phyloP scores from a whole-genome alignment of 2,888 invertebrate genomes.

The Tribolium freemani region DNA sequence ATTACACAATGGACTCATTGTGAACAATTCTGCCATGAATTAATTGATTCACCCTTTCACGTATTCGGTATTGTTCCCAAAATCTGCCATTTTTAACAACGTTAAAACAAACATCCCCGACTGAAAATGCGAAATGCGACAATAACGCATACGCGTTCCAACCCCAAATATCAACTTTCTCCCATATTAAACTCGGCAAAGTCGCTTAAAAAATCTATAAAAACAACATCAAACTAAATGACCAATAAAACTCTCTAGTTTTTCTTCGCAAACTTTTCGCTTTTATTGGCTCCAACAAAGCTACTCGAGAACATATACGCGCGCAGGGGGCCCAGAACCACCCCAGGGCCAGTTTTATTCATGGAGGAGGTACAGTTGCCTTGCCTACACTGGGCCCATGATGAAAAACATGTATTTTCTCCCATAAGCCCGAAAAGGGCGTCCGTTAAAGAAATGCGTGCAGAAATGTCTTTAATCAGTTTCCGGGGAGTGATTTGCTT shows the following conservation, averaged over 20 bases:
- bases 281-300: constrained; percentile 22
- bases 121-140: neutral
- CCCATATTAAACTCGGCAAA: constrained; percentile 5
- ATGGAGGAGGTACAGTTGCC: no score
- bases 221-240: constrained; percentile 21
- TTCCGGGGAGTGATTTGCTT: no score
- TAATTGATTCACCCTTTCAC: constrained; percentile 21
- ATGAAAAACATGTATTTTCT: no score
- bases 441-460: no score
- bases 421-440: neutral
- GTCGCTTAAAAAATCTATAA: constrained; percentile 22
- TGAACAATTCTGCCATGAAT: constrained; percentile 26
- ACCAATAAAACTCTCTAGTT: constrained; percentile 21
- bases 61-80: constrained; percentile 11
- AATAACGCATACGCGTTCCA: neutral
- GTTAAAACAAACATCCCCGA: neutral
- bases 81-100: constrained; percentile 4
- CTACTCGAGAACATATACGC: neutral
- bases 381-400: no score
- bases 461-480: no score
- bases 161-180: constrained; percentile 10
- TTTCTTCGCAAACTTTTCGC: constrained; percentile 4
- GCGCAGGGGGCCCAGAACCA: no score
- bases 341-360: no score
- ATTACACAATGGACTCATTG: constrained; percentile 23